Percentiles rank a stretch among this genome's conserved stretches.
These are phyloP conservation scores for Acanthurus leucopareius DNA, from an alignment of 2,797 vertebrate species.

Conservation along the genomic window DNA sequence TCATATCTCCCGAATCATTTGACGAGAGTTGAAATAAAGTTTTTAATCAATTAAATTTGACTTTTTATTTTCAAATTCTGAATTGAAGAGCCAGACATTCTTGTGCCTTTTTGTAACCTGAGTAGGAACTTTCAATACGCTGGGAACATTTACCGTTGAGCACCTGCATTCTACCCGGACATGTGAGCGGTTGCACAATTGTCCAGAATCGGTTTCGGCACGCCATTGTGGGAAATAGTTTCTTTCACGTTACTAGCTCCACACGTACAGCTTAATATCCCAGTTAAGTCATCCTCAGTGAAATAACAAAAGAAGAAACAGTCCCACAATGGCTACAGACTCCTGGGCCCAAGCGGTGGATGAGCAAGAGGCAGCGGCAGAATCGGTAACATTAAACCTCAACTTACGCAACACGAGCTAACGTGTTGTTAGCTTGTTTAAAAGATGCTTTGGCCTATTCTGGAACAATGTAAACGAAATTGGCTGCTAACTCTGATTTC, in stretches of 20 bases:
- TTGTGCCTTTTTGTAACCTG: background rate
- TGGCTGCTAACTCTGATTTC: fast-evolving
- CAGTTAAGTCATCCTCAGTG: background rate
- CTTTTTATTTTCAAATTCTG: fast-evolving
- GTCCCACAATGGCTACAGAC: conserved; percentile 90
- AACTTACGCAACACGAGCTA: conserved; percentile 75
- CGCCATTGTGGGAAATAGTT: conserved; percentile 82
- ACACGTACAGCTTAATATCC: background rate
- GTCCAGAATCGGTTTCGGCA: conserved; percentile 56
- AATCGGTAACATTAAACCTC: conserved; percentile 85
- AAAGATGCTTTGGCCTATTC: conserved; percentile 42
- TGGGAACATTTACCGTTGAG: conserved; percentile 40
- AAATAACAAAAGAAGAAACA: conserved; percentile 24
- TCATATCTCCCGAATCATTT: background rate
- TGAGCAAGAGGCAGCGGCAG: conserved; percentile 94
- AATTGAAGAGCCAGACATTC: background rate
- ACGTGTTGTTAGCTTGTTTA: conserved; percentile 61
- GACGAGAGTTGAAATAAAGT: background rate
- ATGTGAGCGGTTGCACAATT: conserved; percentile 45
- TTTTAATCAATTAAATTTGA: background rate
- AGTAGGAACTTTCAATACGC: background rate
- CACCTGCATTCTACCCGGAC: conserved; percentile 54
- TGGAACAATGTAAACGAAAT: background rate
- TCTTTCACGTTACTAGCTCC: conserved; percentile 27
- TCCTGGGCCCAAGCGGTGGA: conserved; percentile 97